Evolutionary conservation across 2,888 invertebrate species (phyloP).

Genomic region (Polydrusus pterygomalis): DNA sequence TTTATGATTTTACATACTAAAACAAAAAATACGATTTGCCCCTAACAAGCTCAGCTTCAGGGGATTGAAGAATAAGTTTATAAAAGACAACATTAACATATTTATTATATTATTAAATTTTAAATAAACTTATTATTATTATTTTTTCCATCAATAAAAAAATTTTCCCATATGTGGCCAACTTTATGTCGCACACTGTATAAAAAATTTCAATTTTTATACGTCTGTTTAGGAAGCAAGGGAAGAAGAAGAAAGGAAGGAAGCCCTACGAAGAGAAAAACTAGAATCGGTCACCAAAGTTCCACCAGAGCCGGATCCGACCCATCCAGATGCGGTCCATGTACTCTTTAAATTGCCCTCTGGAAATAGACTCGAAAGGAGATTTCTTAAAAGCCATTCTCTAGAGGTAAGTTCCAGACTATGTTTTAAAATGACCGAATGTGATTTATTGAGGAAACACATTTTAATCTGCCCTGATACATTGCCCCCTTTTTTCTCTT

Average conservation of each 20-base stretch:
- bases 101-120: too few species aligned
- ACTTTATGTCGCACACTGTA: too few species aligned
- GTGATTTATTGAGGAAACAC: too few species aligned
- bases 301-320: slow-evolving; percentile 85
- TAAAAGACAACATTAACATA: too few species aligned
- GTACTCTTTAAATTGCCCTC: slow-evolving; percentile 94
- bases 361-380: slow-evolving; percentile 90
- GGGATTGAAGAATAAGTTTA: too few species aligned
- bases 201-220: background rate
- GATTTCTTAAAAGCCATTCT: slow-evolving; percentile 88
- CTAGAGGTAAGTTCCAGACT: slow-evolving; percentile 79
- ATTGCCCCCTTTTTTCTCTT: slow-evolving; percentile 68
- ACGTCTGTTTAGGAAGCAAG: slow-evolving; percentile 66
- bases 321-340: slow-evolving; percentile 82
- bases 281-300: slow-evolving; percentile 79
- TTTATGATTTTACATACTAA: too few species aligned
- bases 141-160: too few species aligned
- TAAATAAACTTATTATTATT: too few species aligned
- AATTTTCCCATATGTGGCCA: too few species aligned
- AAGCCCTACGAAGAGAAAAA: slow-evolving; percentile 80
- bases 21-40: too few species aligned
- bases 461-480: too few species aligned
- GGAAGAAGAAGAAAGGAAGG: slow-evolving; percentile 71
- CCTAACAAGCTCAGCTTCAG: too few species aligned
- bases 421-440: slow-evolving; percentile 6